Evolutionary conservation across 2,113 vertebrate genomes (phyloP), one percentile per base, ranked within the genome.

Genomic region (Crotalus viridis): DNA sequence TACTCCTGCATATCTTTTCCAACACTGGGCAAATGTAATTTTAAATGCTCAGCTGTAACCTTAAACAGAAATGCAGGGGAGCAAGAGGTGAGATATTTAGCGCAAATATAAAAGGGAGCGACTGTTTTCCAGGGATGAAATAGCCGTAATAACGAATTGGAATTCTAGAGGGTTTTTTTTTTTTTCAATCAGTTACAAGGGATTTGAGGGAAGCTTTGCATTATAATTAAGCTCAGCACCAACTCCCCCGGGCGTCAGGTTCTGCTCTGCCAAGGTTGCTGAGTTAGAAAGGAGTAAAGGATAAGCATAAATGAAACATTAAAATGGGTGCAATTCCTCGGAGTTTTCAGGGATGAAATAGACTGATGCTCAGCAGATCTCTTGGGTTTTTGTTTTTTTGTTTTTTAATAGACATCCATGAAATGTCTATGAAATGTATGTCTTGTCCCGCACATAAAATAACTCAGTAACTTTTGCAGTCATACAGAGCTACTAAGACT

Each of bases 51-150:
- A 13, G 88, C 57, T 43, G 12, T 92, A 87, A 54, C 64, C 55
- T 93, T 64, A 54, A 54, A 93, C 86, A 61, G 89, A 87, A 33
- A 22, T 88, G 39, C 1, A 54, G 28, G 26, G 91, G 74, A 59
- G 48, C 19, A 55, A 89, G 93, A 90, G 81, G 87, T 94, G 88
- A 74, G 91, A 26, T 93, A 91, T 91, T 94, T 95, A 95, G 54
- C 74, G 51, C 94, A 94, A 4, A 10, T 91, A 94, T 94, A 95
- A 61, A 94, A 88, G 90, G 74, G 69, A 81, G 3, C 81, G 9
- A 0, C 43, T 95, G 10, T 13, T 52, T 93, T 87, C 59, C 13
- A 94, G 3, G 5, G 93, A 19, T 89, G 17, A 91, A 56, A 51
- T 81, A 92, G 92, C 90, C 90, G n/a, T 94, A 86, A 89, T 93